A percentile compares a stretch with the other conserved stretches of the same genome.
phyloP scores from a whole-genome alignment of 2,113 vertebrate species.

The Opisthocomus hoazin region DNA sequence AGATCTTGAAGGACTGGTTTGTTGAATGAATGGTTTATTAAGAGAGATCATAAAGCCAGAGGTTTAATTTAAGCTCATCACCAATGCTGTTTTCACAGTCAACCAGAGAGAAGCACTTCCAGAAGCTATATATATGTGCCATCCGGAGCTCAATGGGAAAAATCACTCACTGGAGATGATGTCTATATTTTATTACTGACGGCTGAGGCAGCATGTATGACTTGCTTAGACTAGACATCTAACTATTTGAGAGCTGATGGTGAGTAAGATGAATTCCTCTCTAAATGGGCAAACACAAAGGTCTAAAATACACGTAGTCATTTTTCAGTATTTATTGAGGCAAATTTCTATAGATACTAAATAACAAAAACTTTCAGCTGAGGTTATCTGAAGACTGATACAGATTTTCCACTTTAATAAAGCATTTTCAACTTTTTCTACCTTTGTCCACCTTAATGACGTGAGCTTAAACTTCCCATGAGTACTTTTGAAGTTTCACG shows the following conservation, averaged over 20 bases:
- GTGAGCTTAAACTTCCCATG: not conserved
- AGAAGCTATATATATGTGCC: not conserved
- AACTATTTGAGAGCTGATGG: not conserved
- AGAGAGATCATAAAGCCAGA: not conserved
- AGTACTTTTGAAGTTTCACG: not conserved
- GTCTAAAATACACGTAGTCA: not conserved
- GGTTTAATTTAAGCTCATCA: not conserved
- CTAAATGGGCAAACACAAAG: not conserved
- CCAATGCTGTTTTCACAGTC: not conserved
- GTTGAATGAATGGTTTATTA: not conserved
- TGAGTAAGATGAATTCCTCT: not conserved
- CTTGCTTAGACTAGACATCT: not conserved
- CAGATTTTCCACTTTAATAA: not conserved
- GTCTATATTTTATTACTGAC: not conserved
- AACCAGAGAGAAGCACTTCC: not conserved
- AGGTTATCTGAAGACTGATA: not conserved
- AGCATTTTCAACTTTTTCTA: not conserved
- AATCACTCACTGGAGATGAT: not conserved
- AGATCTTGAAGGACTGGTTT: not conserved
- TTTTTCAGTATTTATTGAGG: not conserved
- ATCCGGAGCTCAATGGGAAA: not conserved
- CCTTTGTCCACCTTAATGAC: not conserved
- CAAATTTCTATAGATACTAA: not conserved
- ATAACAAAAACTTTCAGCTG: not conserved
- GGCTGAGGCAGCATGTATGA: not conserved